A percentile compares a stretch with the other conserved stretches of the same genome.
These are phyloP conservation scores for Osmoderma eremita DNA, from an alignment of 2,888 invertebrate species.

Conservation along the genomic window DNA sequence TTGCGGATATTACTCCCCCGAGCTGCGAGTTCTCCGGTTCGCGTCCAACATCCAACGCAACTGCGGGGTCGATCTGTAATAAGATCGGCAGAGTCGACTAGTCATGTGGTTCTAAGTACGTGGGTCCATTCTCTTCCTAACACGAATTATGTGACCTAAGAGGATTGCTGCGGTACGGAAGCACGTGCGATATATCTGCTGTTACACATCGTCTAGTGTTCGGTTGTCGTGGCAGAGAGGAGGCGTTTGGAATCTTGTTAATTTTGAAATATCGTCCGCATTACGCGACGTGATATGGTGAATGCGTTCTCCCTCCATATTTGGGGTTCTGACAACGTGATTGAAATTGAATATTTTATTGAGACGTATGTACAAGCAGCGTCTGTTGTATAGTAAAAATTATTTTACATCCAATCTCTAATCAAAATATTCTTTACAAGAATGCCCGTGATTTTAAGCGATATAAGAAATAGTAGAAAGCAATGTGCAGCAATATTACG, in stretches of 20 bases:
- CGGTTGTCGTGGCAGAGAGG: not conserved
- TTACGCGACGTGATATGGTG: not conserved
- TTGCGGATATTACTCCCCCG: slow-evolving; percentile 12
- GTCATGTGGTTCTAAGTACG: not conserved
- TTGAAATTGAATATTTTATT: too few relatives aligned
- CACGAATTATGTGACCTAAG: slow-evolving; percentile 5
- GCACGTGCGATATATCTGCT: not conserved
- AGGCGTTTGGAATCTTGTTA: not conserved
- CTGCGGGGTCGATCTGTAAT: not conserved
- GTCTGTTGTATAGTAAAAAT: too few relatives aligned
- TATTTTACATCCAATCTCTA: too few relatives aligned
- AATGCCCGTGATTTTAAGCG: too few relatives aligned
- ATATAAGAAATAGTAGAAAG: too few relatives aligned
- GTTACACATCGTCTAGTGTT: too few relatives aligned
- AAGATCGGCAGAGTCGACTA: not conserved
- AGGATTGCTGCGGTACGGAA: not conserved
- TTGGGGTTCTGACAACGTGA: too few relatives aligned
- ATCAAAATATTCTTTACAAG: too few relatives aligned
- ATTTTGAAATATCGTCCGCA: not conserved
- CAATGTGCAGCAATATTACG: too few relatives aligned
- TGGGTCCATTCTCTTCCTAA: not conserved
- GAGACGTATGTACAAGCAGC: too few relatives aligned
- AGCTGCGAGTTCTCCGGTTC: not conserved
- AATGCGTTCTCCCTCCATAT: not conserved
- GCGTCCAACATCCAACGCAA: too few relatives aligned